A percentile compares a stretch with the other conserved stretches of the same genome.
phyloP scores from a whole-genome alignment of 2,888 invertebrate genomes.

The Callyntrura sp. region DNA sequence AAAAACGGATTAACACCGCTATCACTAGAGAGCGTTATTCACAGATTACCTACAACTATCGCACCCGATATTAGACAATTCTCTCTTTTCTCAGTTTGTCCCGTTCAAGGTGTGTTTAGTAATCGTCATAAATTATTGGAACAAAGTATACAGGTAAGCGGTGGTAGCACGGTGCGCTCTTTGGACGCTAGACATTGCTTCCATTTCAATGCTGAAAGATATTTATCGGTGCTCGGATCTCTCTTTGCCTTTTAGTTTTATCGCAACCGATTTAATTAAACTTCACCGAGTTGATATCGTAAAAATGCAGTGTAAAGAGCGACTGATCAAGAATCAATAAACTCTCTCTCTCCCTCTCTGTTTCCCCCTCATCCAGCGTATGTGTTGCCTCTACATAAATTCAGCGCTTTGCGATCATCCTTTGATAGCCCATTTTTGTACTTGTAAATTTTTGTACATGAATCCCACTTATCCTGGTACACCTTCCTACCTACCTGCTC shows the following conservation, averaged over 20 bases:
- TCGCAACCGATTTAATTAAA: conserved; percentile 35
- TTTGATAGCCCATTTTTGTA: conserved; percentile 33
- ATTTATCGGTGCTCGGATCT: conserved; percentile 41
- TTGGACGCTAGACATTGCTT: not conserved
- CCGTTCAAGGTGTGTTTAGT: too few species aligned
- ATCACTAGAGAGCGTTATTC: too few species aligned
- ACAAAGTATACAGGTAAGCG: not conserved
- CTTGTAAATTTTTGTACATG: not conserved
- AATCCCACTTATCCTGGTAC: not conserved
- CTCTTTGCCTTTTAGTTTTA: conserved; percentile 27
- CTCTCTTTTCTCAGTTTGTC: too few species aligned
- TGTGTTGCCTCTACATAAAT: not conserved
- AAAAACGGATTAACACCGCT: too few species aligned
- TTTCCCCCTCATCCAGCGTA: not conserved
- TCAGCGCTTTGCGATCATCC: not conserved
- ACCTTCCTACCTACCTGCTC: not conserved
- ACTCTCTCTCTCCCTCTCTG: not conserved
- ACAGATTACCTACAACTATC: too few species aligned
- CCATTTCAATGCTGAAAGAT: not conserved
- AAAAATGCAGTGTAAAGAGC: not conserved
- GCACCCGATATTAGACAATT: too few species aligned
- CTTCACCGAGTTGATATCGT: conserved; percentile 11
- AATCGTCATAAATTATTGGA: too few species aligned
- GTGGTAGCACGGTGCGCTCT: not conserved
- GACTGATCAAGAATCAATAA: conserved; percentile 41